phyloP scores from a whole-genome alignment of 2,797 vertebrate species.

The Microctenopoma steveboyesi region DNA sequence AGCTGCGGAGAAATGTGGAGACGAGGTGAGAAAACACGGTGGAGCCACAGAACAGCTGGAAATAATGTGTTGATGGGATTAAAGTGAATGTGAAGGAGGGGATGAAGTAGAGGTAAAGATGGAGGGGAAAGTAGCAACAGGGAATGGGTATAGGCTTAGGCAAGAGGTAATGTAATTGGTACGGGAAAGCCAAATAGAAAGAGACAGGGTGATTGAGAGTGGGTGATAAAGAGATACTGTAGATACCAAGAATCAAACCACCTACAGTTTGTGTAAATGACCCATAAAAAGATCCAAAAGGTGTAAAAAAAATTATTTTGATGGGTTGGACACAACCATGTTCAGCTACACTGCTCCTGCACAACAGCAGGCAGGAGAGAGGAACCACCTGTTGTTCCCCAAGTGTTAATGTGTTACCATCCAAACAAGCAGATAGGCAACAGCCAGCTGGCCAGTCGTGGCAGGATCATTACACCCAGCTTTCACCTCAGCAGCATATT shows the following conservation, averaged over 20 bases:
- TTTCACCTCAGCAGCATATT: constrained; percentile 63
- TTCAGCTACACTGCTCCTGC: constrained; percentile 21
- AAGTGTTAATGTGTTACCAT: constrained; percentile 56
- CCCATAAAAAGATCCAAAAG: constrained; percentile 23
- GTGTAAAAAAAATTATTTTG: constrained; percentile 41
- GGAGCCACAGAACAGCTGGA: constrained; percentile 32
- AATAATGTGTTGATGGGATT: constrained; percentile 59
- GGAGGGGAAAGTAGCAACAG: constrained; percentile 1
- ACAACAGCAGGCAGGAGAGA: constrained; percentile 14
- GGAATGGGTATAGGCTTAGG: constrained; percentile 23
- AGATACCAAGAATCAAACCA: constrained; percentile 27
- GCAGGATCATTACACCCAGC: constrained; percentile 56
- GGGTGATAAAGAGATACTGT: constrained; percentile 36
- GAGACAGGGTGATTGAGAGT: constrained; percentile 49
- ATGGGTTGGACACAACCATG: constrained; percentile 18
- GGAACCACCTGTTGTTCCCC: constrained; percentile 18
- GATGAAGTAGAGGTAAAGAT: constrained; percentile 27
- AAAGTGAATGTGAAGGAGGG: constrained; percentile 54
- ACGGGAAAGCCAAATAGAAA: constrained; percentile 48
- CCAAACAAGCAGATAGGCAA: constrained; percentile 43
- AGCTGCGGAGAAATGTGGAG: constrained; percentile 32
- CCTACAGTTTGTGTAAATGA: constrained; percentile 33
- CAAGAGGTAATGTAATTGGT: constrained; percentile 43
- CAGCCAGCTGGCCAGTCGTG: constrained; percentile 56
- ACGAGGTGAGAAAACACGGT: constrained; percentile 63